These are phyloP conservation scores for Dasysyrphus tricinctus DNA, from an alignment of 2,888 invertebrate genomes.

Conservation along the genomic window DNA sequence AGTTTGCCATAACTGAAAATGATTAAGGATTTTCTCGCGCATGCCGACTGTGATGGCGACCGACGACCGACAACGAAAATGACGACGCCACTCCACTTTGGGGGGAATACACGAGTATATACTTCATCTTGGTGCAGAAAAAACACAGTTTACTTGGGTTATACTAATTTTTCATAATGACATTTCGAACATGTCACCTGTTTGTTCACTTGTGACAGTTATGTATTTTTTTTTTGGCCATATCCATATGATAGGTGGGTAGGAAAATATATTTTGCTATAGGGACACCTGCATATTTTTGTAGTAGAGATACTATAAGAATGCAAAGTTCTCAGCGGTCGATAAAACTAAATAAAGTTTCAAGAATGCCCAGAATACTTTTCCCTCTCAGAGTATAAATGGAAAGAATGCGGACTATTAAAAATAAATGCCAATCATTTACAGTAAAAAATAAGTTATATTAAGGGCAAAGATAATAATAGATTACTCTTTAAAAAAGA, in stretches of 20 bases:
- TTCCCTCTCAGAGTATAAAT: too few species aligned
- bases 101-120: background rate
- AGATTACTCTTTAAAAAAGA: too few species aligned
- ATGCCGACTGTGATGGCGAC: background rate
- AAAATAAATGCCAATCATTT: too few species aligned
- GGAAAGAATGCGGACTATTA: too few species aligned
- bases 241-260: conserved; percentile 9
- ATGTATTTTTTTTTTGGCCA: conserved; percentile 1
- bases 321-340: background rate
- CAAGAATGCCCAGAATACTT: too few species aligned
- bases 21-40: conserved; percentile 62
- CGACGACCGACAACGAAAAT: background rate
- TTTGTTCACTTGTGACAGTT: conserved; percentile 50
- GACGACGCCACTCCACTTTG: background rate
- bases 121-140: conserved; percentile 1
- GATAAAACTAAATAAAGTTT: background rate
- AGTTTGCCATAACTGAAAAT: conserved; percentile 52
- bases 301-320: background rate
- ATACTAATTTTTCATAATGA: conserved; percentile 65
- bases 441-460: too few species aligned
- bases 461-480: too few species aligned
- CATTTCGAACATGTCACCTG: conserved; percentile 63
- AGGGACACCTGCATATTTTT: conserved; percentile 8
- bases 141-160: conserved; percentile 16
- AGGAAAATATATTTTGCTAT: background rate